Percentiles rank a stretch among this genome's conserved stretches.
These are phyloP conservation scores for Cheilosia pagana DNA, from an alignment of 2,888 invertebrate species.

Conservation along the genomic window DNA sequence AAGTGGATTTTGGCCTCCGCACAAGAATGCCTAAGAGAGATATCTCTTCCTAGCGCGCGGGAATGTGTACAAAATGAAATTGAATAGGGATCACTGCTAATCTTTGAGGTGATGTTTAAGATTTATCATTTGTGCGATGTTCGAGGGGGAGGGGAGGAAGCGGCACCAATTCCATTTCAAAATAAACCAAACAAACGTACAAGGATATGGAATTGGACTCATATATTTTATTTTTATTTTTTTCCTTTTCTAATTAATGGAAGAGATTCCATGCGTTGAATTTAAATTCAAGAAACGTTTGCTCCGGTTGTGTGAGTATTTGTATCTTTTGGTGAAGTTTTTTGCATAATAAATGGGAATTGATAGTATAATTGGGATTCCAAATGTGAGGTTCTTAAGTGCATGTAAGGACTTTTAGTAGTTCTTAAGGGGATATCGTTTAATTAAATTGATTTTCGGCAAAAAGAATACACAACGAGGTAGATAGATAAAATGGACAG, in stretches of 20 bases:
- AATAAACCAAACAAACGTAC: constrained; percentile 8
- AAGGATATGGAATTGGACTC: constrained; percentile 29
- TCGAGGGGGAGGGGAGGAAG: background rate
- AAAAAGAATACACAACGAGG: constrained; percentile 15
- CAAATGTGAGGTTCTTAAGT: constrained; percentile 58
- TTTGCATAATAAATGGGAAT: constrained; percentile 69
- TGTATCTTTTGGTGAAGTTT: constrained; percentile 18
- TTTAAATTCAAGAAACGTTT: constrained; percentile 57
- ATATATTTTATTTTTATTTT: constrained; percentile 7
- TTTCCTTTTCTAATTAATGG: constrained; percentile 60
- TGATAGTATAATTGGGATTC: constrained; percentile 56
- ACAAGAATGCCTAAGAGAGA: constrained; percentile 46
- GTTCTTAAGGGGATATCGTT: constrained; percentile 47
- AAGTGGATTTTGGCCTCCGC: constrained; percentile 58
- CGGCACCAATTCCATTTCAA: constrained; percentile 3
- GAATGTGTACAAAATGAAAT: constrained; percentile 55
- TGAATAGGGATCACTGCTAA: constrained; percentile 70
- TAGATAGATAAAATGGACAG: constrained; percentile 42
- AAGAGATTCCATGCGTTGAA: constrained; percentile 67
- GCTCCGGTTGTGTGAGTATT: constrained; percentile 16
- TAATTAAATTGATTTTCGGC: constrained; percentile 68
- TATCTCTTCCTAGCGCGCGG: constrained; percentile 60
- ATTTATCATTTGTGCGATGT: constrained; percentile 62
- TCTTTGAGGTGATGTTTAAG: constrained; percentile 61
- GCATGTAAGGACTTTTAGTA: constrained; percentile 57